These are phyloP conservation scores for Mungos mungo DNA, from an alignment of 2,113 vertebrate genomes.

Conservation along the genomic window DNA sequence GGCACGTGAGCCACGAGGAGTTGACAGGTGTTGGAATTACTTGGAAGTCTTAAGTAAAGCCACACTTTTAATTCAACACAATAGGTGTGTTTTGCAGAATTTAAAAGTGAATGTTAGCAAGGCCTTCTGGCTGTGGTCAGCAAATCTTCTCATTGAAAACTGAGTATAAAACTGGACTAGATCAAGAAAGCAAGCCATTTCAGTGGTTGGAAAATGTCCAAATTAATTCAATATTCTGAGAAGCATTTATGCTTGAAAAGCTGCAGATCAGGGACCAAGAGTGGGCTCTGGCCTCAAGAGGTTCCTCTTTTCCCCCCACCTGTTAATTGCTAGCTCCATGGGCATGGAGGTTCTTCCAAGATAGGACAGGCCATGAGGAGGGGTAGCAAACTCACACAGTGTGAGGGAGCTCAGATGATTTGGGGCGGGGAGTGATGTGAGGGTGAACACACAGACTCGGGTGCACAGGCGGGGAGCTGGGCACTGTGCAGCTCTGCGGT, in stretches of 20 bases:
- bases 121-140: no score
- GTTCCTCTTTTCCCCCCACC: neutral
- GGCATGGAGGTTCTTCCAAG: neutral
- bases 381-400: neutral
- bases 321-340: neutral
- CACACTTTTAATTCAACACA: neutral
- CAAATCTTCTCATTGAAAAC: no score
- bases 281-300: neutral
- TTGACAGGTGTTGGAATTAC: neutral
- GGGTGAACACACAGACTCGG: neutral
- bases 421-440: neutral
- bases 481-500: neutral
- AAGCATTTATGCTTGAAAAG: neutral
- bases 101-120: neutral
- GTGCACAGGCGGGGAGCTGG: neutral
- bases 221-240: neutral
- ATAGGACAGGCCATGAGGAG: neutral
- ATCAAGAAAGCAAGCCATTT: neutral
- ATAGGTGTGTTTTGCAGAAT: neutral
- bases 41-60: neutral
- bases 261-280: neutral
- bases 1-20: neutral
- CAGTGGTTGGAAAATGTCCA: neutral
- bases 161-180: neutral
- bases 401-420: neutral